Percentiles rank a stretch among this genome's conserved stretches.
Evolutionary conservation across 1,140 invertebrate genomes (phyloP).

Genomic region (Lepidurus couesii): DNA sequence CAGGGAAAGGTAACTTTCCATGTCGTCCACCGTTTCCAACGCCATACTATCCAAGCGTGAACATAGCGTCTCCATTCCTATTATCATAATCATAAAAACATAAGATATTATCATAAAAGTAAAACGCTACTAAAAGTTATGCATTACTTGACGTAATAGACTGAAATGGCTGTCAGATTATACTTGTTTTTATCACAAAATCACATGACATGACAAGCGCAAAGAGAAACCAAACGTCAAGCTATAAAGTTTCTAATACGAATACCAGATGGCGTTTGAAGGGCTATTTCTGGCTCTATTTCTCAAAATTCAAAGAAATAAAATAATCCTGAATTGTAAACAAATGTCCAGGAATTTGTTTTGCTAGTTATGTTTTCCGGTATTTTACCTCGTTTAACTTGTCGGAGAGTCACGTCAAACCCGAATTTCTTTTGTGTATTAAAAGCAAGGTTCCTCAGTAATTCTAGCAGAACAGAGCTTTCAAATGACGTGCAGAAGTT

Average conservation of each 20-base stretch:
- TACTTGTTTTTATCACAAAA: no score
- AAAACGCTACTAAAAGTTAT: neutral
- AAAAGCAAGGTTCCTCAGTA: neutral
- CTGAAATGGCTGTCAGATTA: no score
- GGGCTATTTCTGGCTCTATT: no score
- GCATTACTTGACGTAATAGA: no score
- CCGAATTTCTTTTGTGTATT: neutral
- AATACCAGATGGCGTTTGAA: no score
- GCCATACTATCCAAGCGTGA: neutral
- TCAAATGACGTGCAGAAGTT: slow-evolving; percentile 31
- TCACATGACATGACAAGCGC: no score
- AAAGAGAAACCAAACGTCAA: no score
- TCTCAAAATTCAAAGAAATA: no score
- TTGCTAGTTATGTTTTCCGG: neutral
- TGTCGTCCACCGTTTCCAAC: neutral
- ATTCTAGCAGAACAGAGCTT: neutral
- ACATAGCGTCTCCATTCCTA: neutral
- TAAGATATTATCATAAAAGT: neutral
- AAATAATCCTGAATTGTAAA: no score
- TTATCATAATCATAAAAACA: no score
- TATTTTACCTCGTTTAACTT: neutral
- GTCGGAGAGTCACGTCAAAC: neutral
- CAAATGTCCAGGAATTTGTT: no score
- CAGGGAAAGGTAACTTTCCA: neutral
- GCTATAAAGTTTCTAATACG: no score